Conservation (phyloP, 2,888 invertebrate genomes). For the Hedya salicella region DNA sequence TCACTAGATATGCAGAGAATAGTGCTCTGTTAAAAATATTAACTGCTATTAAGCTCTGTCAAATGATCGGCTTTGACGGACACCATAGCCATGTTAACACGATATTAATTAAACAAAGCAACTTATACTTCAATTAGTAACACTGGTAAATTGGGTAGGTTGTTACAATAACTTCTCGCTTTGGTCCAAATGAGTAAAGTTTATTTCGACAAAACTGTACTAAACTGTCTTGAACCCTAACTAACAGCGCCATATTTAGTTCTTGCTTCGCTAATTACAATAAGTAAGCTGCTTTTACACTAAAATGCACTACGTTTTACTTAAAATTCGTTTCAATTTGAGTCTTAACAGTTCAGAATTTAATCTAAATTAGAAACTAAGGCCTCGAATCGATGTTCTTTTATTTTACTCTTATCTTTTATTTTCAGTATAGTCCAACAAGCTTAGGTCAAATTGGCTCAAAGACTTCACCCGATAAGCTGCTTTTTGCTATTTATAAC, state of each 20-base stretch:
- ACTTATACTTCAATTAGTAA: background rate
- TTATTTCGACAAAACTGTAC: constrained; percentile 4
- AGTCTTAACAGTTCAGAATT: background rate
- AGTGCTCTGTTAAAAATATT: too few relatives aligned
- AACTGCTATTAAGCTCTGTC: too few relatives aligned
- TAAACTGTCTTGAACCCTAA: constrained; percentile 17
- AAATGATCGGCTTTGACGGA: too few relatives aligned
- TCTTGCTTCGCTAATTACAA: constrained; percentile 22
- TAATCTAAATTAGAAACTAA: background rate
- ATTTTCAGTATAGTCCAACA: constrained; percentile 7
- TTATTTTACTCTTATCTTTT: background rate
- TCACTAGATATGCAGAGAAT: too few relatives aligned
- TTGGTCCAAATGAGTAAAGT: constrained; percentile 7
- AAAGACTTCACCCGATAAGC: background rate
- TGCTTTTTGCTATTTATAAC: constrained; percentile 5
- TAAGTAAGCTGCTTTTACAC: background rate
- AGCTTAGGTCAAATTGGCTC: constrained; percentile 1
- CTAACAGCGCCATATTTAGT: constrained; percentile 27
- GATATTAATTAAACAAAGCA: background rate
- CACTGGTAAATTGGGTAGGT: background rate
- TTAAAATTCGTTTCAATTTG: background rate
- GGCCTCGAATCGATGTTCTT: background rate
- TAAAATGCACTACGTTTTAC: background rate
- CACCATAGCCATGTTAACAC: too few relatives aligned
- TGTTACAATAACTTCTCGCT: constrained; percentile 4